A percentile compares a stretch with the other conserved stretches of the same genome.
Conservation (phyloP, 2,113 vertebrate genomes). For the Ameiurus melas region DNA sequence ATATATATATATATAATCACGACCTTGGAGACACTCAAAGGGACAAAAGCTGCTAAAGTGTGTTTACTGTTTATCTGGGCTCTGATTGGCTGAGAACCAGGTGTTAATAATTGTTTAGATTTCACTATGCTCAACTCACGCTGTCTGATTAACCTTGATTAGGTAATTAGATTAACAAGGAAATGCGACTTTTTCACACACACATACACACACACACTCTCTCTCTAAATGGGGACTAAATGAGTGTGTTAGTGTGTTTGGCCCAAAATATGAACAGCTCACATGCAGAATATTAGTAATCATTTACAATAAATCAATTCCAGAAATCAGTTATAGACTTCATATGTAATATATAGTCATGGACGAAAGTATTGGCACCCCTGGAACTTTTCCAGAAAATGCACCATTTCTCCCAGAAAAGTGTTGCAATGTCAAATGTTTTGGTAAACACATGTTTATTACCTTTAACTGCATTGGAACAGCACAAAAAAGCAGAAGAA, state of each 20-base stretch:
- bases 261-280: neutral
- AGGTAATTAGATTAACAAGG: neutral
- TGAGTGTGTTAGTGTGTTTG: neutral
- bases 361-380: no score
- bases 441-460: no score
- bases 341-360: neutral
- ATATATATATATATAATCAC: neutral
- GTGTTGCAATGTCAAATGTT: no score
- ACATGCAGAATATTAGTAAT: neutral
- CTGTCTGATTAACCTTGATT: neutral
- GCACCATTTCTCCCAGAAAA: no score
- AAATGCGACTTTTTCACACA: neutral
- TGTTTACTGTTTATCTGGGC: neutral
- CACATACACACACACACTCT: slow-evolving; percentile 3
- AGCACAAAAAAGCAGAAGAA: no score
- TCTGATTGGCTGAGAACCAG: neutral
- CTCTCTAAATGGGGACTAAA: neutral
- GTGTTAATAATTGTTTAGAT: neutral
- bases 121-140: neutral
- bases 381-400: no score
- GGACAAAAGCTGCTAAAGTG: neutral
- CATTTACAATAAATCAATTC: neutral
- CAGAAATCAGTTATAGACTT: neutral
- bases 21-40: neutral
- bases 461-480: no score